Base-by-base conservation (phyloP, 2,888 invertebrate genomes). In the Macaria notata region DNA sequence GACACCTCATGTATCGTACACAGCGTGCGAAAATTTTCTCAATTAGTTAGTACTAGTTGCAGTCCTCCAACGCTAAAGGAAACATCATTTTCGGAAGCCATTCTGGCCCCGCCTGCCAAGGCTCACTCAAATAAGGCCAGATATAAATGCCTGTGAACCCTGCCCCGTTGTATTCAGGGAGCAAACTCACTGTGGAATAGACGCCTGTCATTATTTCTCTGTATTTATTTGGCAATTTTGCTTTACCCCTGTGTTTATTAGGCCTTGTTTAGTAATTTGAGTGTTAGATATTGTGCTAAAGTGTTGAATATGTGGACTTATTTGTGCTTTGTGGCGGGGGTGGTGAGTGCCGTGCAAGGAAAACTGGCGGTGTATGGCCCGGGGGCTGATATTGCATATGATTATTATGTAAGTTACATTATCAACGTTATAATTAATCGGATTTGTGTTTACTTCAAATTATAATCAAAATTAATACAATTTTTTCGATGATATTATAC, bases 1-100 rank as follows among this genome's bases (percentile, higher is more conserved):
- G 83, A 83, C 72, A 75, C 81, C 82, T 78, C 81, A 78, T 78
- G 83, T 82, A 83, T 81, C 82, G 38, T 38, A 38, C n/a, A 29
- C 79, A 69, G 66, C 85, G 86, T 88, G 89, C 75, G 88, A 89
- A 89, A 78, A 70, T 88, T 89, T 89, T 89, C 87, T 83, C 83
- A 88, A 81, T 83, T 82, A 82, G 70, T 66, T 56, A 51, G 59
- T 31, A 54, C 70, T 63, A 71, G 67, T 68, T 62, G 31, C 36
- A 59, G 9, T 56, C 57, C 41, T 53, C 46, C 31, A 56, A 38
- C 72, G 62, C 50, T 61, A 69, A 73, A 83, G 88, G 84, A 88
- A 86, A 87, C 84, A 83, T 84, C 71, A 79, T 85, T 88, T 88
- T 89, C 83, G 85, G 84, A 81, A 79, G 81, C 76, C 72, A 65